phyloP scores from a whole-genome alignment of 2,113 vertebrate genomes.

The Centropus unirufus region DNA sequence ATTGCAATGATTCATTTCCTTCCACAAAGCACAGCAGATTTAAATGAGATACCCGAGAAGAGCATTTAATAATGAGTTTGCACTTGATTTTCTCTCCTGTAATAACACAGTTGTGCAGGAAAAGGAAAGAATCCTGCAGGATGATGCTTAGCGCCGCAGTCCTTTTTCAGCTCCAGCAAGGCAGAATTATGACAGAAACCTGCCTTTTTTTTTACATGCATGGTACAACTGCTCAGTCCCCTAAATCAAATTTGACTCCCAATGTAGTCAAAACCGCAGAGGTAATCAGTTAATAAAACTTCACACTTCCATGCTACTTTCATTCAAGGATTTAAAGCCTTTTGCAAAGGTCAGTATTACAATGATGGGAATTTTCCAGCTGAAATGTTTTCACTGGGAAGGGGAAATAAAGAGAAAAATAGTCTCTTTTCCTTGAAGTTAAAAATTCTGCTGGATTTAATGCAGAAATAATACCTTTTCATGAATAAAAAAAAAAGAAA shows the following conservation, averaged over 20 bases:
- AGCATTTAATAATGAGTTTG: slow-evolving; percentile 2
- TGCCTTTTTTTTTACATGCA: background rate
- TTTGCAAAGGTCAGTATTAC: slow-evolving; percentile 60
- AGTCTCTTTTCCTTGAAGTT: slow-evolving; percentile 9
- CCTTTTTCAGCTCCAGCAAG: background rate
- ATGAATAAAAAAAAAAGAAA: too few relatives aligned
- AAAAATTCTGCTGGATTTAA: background rate
- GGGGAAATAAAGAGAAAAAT: background rate
- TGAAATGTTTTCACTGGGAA: slow-evolving; percentile 56
- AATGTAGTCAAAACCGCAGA: background rate
- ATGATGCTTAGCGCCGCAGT: background rate
- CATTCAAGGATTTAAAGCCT: slow-evolving; percentile 64
- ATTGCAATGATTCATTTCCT: slow-evolving; percentile 39
- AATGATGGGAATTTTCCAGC: slow-evolving; percentile 65
- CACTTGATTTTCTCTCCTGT: background rate
- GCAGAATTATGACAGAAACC: background rate
- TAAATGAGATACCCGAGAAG: background rate
- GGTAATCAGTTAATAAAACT: slow-evolving; percentile 72
- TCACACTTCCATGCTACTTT: slow-evolving; percentile 23
- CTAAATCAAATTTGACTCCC: slow-evolving; percentile 59
- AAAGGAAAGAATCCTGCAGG: background rate
- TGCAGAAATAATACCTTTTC: background rate
- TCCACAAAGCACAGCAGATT: background rate
- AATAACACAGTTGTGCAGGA: background rate
- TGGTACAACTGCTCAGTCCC: background rate